These are phyloP conservation scores for Sycophaga agraensis DNA, from an alignment of 1,140 invertebrate species.

Conservation along the genomic window DNA sequence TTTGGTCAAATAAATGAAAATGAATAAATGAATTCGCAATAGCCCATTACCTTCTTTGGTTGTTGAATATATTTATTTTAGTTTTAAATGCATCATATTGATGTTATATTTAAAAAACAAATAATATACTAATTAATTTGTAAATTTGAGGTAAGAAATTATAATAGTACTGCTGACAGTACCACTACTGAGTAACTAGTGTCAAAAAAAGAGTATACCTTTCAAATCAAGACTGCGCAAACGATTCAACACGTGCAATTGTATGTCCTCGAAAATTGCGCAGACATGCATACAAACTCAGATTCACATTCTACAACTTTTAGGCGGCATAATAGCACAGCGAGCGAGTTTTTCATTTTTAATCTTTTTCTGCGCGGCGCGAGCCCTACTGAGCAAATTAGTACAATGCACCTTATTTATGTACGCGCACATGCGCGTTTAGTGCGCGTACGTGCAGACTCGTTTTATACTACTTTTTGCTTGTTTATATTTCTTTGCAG, in stretches of 20 bases:
- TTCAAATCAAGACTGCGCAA: constrained; percentile 13
- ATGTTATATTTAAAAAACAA: too few species aligned
- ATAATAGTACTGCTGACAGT: too few species aligned
- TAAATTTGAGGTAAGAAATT: too few species aligned
- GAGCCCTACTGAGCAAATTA: constrained; percentile 24
- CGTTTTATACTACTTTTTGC: constrained; percentile 7
- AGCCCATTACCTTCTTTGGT: background rate
- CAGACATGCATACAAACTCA: constrained; percentile 33
- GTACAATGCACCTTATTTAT: constrained; percentile 13
- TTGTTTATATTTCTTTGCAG: background rate
- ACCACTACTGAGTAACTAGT: too few species aligned
- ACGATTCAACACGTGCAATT: background rate
- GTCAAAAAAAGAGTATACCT: too few species aligned
- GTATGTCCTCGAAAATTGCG: background rate
- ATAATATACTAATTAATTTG: too few species aligned
- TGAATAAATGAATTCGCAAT: background rate
- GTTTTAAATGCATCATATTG: too few species aligned
- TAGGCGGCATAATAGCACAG: constrained; percentile 47
- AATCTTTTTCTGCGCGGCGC: constrained; percentile 23
- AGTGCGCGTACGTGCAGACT: background rate
- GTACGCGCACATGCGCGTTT: background rate
- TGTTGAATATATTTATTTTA: too few species aligned
- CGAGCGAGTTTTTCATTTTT: constrained; percentile 34
- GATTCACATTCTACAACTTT: constrained; percentile 37
- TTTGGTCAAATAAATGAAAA: background rate